Conservation (phyloP, 2,797 vertebrate genomes). For the Cuculus canorus region DNA sequence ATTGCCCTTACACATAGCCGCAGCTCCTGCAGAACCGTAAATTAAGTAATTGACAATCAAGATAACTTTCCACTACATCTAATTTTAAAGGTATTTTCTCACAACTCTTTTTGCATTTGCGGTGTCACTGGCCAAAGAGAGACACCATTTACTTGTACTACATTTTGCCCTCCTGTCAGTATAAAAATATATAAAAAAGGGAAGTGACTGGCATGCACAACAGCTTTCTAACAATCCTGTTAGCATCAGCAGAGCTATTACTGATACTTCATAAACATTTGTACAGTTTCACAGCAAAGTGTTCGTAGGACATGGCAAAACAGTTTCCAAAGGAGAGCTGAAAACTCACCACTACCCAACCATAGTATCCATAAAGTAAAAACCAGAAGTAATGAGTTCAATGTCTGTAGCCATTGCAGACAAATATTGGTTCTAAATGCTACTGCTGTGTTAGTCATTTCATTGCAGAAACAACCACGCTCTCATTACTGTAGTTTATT, state of each 20-base stretch:
- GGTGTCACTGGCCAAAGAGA: background rate
- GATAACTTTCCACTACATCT: background rate
- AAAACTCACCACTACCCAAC: background rate
- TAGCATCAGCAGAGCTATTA: background rate
- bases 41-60: background rate
- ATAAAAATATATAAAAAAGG: background rate
- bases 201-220: background rate
- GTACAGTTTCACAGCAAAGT: background rate
- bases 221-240: background rate
- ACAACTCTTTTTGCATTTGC: background rate
- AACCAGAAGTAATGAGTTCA: background rate
- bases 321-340: background rate
- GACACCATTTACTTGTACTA: background rate
- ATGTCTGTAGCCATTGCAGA: background rate
- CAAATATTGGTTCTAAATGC: background rate
- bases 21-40: background rate
- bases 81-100: background rate
- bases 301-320: background rate
- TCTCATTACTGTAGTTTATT: background rate
- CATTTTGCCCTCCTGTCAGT: background rate
- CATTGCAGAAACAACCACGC: background rate
- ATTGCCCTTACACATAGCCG: background rate
- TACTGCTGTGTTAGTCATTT: background rate
- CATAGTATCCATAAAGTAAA: background rate
- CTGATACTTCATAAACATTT: background rate